Conservation (phyloP, 1,140 invertebrate species). For the Drosophila sp. region DNA sequence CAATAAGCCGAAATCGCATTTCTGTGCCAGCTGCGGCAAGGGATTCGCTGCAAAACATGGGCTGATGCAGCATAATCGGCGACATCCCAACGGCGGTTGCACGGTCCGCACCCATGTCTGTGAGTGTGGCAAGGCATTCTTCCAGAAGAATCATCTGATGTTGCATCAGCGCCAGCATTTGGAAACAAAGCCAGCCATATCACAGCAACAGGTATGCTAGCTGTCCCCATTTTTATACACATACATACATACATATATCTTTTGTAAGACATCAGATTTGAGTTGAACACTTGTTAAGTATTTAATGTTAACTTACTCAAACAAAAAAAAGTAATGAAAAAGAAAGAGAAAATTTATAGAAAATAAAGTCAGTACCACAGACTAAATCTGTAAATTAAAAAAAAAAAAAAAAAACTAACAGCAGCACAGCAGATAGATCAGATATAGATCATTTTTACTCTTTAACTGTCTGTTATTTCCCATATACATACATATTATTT, state of each 20-base stretch:
- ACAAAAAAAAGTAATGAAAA: background rate
- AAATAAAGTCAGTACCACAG: background rate
- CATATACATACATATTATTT: constrained; percentile 13
- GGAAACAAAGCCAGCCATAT: constrained; percentile 86
- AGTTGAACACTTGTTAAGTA: background rate
- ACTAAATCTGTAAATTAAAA: background rate
- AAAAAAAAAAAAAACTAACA: background rate
- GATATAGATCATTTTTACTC: background rate
- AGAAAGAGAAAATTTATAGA: background rate
- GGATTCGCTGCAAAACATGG: constrained; percentile 93
- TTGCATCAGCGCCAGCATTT: constrained; percentile 92
- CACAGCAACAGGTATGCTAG: constrained; percentile 84
- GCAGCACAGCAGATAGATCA: background rate
- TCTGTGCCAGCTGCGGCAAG: constrained; percentile 92
- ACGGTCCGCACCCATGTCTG: constrained; percentile 91
- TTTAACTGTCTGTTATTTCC: constrained; percentile 27
- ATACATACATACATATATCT: background rate
- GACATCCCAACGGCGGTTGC: constrained; percentile 91
- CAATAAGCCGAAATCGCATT: constrained; percentile 89
- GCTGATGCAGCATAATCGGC: constrained; percentile 89
- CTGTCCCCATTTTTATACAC: constrained; percentile 30
- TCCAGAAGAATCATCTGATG: constrained; percentile 92
- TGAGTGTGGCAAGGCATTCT: constrained; percentile 94
- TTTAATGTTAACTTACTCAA: background rate
- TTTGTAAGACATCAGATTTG: background rate